These are phyloP conservation scores for Montipora efflorescens DNA, from an alignment of 64 coral and sea anemone genomes.

Conservation along the genomic window DNA sequence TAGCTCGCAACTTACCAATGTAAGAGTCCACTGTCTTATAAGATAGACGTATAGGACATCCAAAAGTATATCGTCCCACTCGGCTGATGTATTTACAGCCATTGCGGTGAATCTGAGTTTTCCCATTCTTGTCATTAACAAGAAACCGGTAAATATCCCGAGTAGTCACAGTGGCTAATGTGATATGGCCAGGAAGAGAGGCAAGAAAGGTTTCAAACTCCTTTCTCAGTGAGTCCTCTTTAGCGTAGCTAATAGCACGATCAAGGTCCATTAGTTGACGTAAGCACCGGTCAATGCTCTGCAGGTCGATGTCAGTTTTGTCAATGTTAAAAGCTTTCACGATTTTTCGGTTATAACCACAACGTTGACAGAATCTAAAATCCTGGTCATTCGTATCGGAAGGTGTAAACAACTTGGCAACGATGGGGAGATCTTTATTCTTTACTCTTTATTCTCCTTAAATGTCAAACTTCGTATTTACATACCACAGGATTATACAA, in stretches of 20 bases:
- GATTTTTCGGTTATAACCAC: conserved; percentile 25
- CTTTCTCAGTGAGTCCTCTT: neutral
- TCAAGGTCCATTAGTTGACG: neutral
- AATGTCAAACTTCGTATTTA: neutral
- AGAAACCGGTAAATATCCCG: conserved; percentile 31
- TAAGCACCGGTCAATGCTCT: no score
- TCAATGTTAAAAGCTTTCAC: neutral
- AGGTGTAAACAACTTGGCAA: neutral
- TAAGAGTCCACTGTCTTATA: no score
- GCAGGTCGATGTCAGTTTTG: neutral
- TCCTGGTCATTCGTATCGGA: conserved; percentile 46
- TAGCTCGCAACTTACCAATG: no score
- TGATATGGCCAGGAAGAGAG: conserved; percentile 13
- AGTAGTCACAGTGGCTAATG: conserved; percentile 21
- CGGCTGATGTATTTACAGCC: no score
- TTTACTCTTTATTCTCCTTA: neutral
- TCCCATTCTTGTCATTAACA: conserved; percentile 41
- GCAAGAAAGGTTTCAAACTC: conserved; percentile 33
- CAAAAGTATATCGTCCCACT: no score
- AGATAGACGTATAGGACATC: no score
- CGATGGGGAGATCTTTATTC: neutral
- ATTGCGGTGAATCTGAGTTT: neutral
- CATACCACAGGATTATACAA: neutral
- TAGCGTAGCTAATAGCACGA: conserved; percentile 1
- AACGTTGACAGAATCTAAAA: conserved; percentile 42